Base-by-base conservation (phyloP, 2,797 vertebrate species). In the Sebastes hubbsi region DNA sequence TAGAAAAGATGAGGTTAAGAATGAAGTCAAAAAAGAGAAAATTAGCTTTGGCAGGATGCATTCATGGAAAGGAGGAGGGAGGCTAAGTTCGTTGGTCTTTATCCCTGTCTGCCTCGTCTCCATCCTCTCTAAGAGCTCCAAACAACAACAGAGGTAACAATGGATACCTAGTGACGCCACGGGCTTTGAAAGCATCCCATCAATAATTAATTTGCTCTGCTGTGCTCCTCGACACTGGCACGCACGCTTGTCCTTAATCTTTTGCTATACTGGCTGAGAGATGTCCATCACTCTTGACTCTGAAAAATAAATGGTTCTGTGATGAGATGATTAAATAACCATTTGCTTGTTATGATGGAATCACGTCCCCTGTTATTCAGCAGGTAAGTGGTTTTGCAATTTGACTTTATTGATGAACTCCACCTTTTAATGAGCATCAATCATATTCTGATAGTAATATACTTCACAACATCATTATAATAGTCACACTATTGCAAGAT, bases 141-240 rank as follows among this genome's bases (percentile, higher is more conserved):
- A 89, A 88, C 82, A 91, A 89, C 89, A 90, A 81, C 81, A 74
- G 74, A 59, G 77, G 87, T 86, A 94, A 92, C 92, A 91, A 90
- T 89, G 91, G 92, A 91, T 78, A 90, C 92, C 86, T 82, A 70
- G 80, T 84, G 91, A 92, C 46, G 86, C 83, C 78, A 82, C 3
- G 14, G 77, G 79, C 90, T 91, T 90, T 93, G 83, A 91, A 87
- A 91, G 90, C 86, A 80, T 77, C 75, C 82, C 86, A 91, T 94
- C 88, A 91, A 94, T 94, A 91, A 94, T 92, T 82, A 29, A 94
- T 87, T 76, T 81, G 62, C 20, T 88, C 81, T 76, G 87, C 81
- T 78, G 86, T 88, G 82, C 81, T 93, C 74, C 77, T 85, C 81
- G 62, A 81, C 77, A 58, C 64, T 24, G 34, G 83, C 90, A 80